These are phyloP conservation scores for Sterrhoptilus dennistouni DNA, from an alignment of 2,113 vertebrate genomes.

Conservation along the genomic window DNA sequence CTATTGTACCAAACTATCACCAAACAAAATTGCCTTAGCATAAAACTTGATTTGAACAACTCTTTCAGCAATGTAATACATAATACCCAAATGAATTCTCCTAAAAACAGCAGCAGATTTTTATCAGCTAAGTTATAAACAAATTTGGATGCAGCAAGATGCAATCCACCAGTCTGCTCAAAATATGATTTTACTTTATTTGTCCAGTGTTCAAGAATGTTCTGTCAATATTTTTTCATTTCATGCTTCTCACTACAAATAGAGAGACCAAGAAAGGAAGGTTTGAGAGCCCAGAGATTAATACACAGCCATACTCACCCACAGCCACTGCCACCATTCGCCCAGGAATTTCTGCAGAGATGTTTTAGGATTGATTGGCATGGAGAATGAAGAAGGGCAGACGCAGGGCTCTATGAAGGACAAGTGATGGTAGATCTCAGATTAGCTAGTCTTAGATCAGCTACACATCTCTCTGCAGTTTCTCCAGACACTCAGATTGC, in stretches of 20 bases:
- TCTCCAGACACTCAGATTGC: not conserved
- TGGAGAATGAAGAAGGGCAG: not conserved
- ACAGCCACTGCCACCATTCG: not conserved
- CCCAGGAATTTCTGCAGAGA: not conserved
- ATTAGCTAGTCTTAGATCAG: not conserved
- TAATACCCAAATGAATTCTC: not conserved
- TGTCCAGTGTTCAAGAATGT: not conserved
- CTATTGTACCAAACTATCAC: not conserved
- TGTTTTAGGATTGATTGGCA: not conserved
- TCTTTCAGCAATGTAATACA: not conserved
- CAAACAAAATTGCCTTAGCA: not conserved
- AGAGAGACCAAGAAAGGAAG: not conserved
- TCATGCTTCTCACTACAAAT: not conserved
- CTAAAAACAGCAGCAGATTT: not conserved
- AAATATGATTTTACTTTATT: constrained; percentile 5
- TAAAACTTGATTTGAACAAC: constrained; percentile 11
- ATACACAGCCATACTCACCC: not conserved
- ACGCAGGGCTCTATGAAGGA: no score
- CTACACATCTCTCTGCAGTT: not conserved
- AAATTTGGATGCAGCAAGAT: not conserved
- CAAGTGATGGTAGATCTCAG: not conserved
- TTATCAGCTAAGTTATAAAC: not conserved
- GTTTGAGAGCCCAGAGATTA: not conserved
- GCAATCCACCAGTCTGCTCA: not conserved
- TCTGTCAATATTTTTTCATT: not conserved